These are phyloP conservation scores for Lophotriccus pileatus DNA, from an alignment of 2,797 vertebrate species.

Conservation along the genomic window DNA sequence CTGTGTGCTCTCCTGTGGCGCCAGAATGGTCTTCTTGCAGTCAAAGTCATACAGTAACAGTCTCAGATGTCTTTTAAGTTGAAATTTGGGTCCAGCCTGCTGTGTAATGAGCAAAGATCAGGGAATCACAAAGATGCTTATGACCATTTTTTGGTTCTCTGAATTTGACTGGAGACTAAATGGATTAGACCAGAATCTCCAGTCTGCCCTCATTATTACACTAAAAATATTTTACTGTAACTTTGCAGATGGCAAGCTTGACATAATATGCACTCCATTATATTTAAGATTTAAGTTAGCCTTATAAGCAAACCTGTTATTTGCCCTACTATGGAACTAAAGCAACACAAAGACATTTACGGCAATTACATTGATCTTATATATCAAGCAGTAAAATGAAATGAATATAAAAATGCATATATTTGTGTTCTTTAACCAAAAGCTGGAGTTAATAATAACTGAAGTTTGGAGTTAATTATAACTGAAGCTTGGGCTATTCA, in stretches of 20 bases:
- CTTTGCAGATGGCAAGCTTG: neutral
- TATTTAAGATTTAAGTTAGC: neutral
- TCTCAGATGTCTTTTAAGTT: neutral
- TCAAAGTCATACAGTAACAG: neutral
- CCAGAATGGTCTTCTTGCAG: neutral
- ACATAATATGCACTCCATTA: neutral
- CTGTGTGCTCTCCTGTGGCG: rapidly evolving
- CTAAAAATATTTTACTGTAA: slow-evolving; percentile 30
- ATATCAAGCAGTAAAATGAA: slow-evolving; percentile 6
- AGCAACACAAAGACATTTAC: neutral
- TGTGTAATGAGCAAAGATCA: slow-evolving; percentile 51
- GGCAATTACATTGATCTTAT: neutral
- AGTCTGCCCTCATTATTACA: neutral
- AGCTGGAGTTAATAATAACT: slow-evolving; percentile 56
- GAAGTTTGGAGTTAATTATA: slow-evolving; percentile 57
- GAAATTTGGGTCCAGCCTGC: slow-evolving; percentile 55
- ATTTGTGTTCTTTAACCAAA: slow-evolving; percentile 26
- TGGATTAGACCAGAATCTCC: slow-evolving; percentile 2
- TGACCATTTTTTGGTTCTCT: slow-evolving; percentile 13
- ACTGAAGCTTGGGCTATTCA: neutral
- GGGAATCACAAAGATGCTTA: slow-evolving; percentile 6
- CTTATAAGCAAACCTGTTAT: neutral
- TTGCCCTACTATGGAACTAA: neutral
- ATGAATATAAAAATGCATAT: neutral
- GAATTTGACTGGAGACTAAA: slow-evolving; percentile 6